Base-by-base conservation (phyloP, 1,140 invertebrate species). In the Melitaea cinxia region DNA sequence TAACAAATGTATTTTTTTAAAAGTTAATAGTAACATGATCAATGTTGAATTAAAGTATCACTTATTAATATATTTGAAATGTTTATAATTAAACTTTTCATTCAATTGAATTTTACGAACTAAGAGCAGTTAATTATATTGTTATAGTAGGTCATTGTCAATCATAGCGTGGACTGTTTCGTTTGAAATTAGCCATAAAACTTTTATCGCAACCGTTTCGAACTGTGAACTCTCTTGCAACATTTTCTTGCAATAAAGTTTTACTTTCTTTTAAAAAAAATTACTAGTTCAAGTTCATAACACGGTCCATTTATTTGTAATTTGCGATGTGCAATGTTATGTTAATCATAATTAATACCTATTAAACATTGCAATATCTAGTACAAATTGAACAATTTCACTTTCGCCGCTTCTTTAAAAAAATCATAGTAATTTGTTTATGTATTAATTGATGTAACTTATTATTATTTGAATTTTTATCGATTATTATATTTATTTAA, bases 131-230 rank as follows among this genome's bases (percentile, higher is more conserved):
- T 45, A 67, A 73, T 71, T 72, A 65, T 76, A 66, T 70, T 63
- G 69, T 74, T 70, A 66, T 72, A 83, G 73, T 88, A 64, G 85
- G 88, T 90, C 87, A 90, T 82, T 88, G 85, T 88, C 88, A 88
- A 56, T 69, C 57, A 72, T 69, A 78, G 72, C 76, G 70, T 77
- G 77, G 73, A 70, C 73, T 73, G 80, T 76, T 85, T 80, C 79
- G 75, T 80, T 78, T 76, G 75, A 87, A 88, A 88, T 83, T 85
- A 68, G 23, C 69, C 77, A 77, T 83, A 77, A 88, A 85, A 80
- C 70, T 78, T 80, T 60, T 88, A 77, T 83, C 77, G 83, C 80
- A 88, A 87, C 70, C 70, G 70, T 77, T 79, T 70, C 77, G 64
- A 85, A 80, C 76, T 77, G 72, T 75, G 72, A 78, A 77, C 65